Evolutionary conservation across 2,113 vertebrate genomes (phyloP), one percentile per base, ranked within the genome.

Genomic region (Dromiciops gliroides): DNA sequence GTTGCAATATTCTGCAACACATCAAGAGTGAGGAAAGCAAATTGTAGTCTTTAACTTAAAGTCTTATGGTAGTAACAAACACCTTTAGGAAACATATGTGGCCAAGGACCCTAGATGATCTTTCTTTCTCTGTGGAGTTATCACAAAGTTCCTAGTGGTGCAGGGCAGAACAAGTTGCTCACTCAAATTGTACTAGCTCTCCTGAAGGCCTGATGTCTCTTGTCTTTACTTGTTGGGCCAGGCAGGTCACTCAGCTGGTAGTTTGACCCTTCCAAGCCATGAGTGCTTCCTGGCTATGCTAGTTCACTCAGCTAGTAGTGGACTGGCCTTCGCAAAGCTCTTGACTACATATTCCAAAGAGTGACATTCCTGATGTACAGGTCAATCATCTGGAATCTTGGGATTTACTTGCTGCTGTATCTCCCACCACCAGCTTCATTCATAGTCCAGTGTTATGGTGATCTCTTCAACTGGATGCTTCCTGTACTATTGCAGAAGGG

Each of bases 371-470:
- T 51, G 51, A 53, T 53, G 31, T 3, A 67, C 37, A 4, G 31
- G 1, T 37, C 56, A 67, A 3, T 60, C 11, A 37, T 37, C 28
- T 60, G 28, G 28, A 31, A 37, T 31, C 28, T 31, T 8, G 25
- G 52, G 24, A 2, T 26, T 53, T 26, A 56, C 26, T 28, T 56
- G 26, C 56, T 31, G 28, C 56, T 31, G 3, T 14, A 60, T 26
- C 25, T 28, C 56, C 56, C 56, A 31, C 56, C 37, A 5, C 37
- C 37, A 75, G 37, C 31, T n/a, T 75, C 60, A n/a, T 1, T 60
- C 0, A 0, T 14, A n/a, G 0, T 19, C n/a, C 4, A n/a, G 31
- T 19, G 16, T n/a, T 19, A 75, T 6, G 7, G 1, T n/a, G 60
- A n/a, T 75, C 3, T 75, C n/a, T 37, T n/a, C 60, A 75, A 4